These are phyloP conservation scores for Smutsia temminckii DNA, from an alignment of 2,797 vertebrate genomes.

Conservation along the genomic window DNA sequence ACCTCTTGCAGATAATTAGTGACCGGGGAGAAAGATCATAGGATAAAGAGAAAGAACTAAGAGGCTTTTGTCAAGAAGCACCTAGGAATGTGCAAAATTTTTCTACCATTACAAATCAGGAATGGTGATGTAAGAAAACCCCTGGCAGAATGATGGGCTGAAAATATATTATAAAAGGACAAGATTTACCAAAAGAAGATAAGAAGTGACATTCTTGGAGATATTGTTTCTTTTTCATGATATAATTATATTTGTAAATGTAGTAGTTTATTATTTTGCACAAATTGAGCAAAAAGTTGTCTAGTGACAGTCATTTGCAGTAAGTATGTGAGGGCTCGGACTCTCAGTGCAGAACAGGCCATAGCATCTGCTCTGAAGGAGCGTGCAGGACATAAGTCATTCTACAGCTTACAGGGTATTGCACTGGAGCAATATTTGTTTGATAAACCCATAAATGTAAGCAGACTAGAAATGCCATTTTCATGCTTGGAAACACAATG, in stretches of 20 bases:
- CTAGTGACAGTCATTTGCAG: not conserved
- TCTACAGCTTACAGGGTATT: not conserved
- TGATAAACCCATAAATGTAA: conserved; percentile 21
- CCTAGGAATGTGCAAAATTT: not conserved
- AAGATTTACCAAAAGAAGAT: not conserved
- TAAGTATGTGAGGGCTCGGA: not conserved
- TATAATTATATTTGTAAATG: not conserved
- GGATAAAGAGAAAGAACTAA: not conserved
- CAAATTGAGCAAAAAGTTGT: not conserved
- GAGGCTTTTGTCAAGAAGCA: not conserved
- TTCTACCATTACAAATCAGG: not conserved
- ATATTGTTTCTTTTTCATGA: not conserved
- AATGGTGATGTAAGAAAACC: not conserved
- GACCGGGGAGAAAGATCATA: not conserved
- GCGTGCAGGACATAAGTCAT: not conserved
- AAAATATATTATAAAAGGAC: not conserved
- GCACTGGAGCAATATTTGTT: not conserved
- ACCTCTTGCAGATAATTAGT: not conserved
- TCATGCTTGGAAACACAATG: conserved; percentile 47
- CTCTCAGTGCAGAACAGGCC: not conserved
- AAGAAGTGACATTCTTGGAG: conserved; percentile 1
- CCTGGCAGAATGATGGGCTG: not conserved
- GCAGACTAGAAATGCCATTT: conserved; percentile 16
- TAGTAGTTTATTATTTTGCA: conserved; percentile 33
- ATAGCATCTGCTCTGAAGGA: not conserved